Base-by-base conservation (phyloP, 2,797 vertebrate genomes). In the Platalea minor region DNA sequence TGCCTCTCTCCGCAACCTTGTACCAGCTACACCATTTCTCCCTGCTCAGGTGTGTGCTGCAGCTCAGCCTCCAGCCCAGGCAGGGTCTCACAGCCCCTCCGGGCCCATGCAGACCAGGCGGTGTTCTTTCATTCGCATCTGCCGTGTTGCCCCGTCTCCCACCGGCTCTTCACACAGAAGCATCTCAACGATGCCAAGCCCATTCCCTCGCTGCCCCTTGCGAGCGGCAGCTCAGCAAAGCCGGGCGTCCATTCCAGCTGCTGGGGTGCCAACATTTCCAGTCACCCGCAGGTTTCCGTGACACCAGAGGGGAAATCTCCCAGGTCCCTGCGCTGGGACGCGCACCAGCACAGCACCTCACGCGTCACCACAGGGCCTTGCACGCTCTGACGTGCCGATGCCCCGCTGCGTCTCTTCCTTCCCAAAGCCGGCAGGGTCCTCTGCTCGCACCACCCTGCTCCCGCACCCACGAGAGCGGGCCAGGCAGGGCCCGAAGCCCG, bases 161-260 rank as follows among this genome's bases (percentile, higher is more conserved):
- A 17, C 6, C 2, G 3, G 14, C 50, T 29, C 35, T 43, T 61
- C 46, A 29, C 1, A 1, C 0, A 1, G 26, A 8, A 46, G 31
- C 50, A 7, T 19, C 28, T 25, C 31, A 26, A 45, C 1, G 4
- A 33, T 1, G 11, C 73, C 37, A 18, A 37, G 28, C 18, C 67
- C 21, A 54, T 8, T 11, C 17, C 28, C n/a, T 14, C 1, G 2
- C 39, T 10, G 16, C 13, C 35, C 46, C 46, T 29, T 28, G 14
- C 0, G 4, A 51, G 33, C 2, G 1, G 14, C 51, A 73, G 21
- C 33, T 59, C 41, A 28, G 35, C 41, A 33, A 48, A 48, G 10
- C 35, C 1, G 0, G 16, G 19, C 15, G 17, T 11, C 68, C 31
- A 1, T 13, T 14, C 35, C 33, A 9, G 29, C 10, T 20, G 48